A percentile compares a stretch with the other conserved stretches of the same genome.
phyloP scores from a whole-genome alignment of 2,888 invertebrate species.

The Eupithecia exiguata region DNA sequence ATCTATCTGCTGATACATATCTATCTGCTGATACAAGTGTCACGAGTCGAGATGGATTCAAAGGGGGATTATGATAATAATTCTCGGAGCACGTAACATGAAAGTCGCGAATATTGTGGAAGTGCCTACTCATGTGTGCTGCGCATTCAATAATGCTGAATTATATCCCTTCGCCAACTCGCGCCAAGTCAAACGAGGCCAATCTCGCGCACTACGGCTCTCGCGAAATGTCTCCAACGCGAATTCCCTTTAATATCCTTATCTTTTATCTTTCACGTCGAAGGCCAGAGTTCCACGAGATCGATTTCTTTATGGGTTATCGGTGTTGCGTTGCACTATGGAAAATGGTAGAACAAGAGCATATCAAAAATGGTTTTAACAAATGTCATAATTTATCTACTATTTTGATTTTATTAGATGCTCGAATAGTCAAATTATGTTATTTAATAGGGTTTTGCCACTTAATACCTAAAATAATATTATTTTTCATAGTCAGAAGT shows the following conservation, averaged over 20 bases:
- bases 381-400: no score
- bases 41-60: conserved; percentile 49
- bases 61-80: conserved; percentile 57
- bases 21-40: conserved; percentile 50
- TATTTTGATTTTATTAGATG: no score
- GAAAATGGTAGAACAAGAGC: no score
- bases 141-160: conserved; percentile 35
- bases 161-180: conserved; percentile 23
- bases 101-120: conserved; percentile 46
- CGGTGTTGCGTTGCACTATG: no score
- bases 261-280: background rate
- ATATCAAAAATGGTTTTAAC: no score
- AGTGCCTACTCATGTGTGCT: conserved; percentile 34
- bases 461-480: no score
- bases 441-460: no score
- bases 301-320: background rate
- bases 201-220: conserved; percentile 12
- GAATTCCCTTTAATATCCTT: background rate
- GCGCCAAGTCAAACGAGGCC: conserved; percentile 24
- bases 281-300: background rate
- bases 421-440: no score
- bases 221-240: background rate
- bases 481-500: no score
- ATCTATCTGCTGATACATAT: background rate
- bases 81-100: conserved; percentile 51